Base-by-base conservation (phyloP, 2,113 vertebrate genomes). In the Entelurus aequoreus region DNA sequence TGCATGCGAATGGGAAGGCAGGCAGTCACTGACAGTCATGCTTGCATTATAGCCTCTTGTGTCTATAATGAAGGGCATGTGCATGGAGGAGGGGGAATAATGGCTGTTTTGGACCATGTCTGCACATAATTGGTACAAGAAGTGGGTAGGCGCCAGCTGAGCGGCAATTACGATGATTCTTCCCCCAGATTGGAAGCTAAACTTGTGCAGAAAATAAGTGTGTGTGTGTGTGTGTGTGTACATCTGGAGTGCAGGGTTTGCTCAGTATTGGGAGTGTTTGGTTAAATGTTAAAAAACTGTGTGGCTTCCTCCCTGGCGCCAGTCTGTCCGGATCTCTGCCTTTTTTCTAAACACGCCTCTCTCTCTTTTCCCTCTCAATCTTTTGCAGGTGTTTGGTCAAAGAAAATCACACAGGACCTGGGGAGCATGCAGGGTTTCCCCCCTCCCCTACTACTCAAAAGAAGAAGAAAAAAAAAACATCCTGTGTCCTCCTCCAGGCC, bases 291-390 rank as follows among this genome's bases (percentile, higher is more conserved):
- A 91, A 92, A 92, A 85, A 94, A 94, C 92, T 94, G 93, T 85
- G 94, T 84, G 95, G 95, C 93, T 98, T 96, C 94, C 93, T 94
- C 91, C 81, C 87, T 95, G 94, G 94, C 94, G 94, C 97, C 95
- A 93, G 94, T 86, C 93, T 94, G 95, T 95, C 95, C 91, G 90
- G 92, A 93, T 93, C 93, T 95, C 91, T 93, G 93, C 91, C 94
- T 93, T 88, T 90, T 93, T 94, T 91, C 95, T 93, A 96, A 96
- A 95, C 93, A 89, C 80, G 94, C 91, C 89, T 94, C 86, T 93
- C 87, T 93, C 84, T 91, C 90, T 92, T 93, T 84, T 91, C 90
- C 93, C 85, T 91, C 90, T 92, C 92, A 91, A 93, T 97, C 92
- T 95, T 90, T 94, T 94, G 94, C 96, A 98, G 95, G 96, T 97